phyloP scores from a whole-genome alignment of 2,113 vertebrate species.

The Brachyhypopomus occidentalis region DNA sequence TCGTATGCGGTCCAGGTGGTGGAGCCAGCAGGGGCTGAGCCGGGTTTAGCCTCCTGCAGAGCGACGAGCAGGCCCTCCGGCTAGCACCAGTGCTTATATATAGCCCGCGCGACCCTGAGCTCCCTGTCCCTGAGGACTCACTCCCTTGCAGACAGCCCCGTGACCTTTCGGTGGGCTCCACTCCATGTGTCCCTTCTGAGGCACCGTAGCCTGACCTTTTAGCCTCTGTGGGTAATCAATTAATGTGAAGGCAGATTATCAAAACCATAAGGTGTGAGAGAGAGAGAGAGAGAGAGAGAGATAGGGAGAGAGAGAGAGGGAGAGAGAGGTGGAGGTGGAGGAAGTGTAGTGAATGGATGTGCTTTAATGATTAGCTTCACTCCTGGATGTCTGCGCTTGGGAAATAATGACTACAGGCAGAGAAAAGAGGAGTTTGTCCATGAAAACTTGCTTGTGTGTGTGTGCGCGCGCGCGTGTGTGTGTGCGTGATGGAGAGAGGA shows the following conservation, averaged over 20 bases:
- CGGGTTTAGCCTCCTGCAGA: slow-evolving; percentile 58
- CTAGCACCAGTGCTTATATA: slow-evolving; percentile 69
- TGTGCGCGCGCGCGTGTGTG: not conserved
- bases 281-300: slow-evolving; percentile 40
- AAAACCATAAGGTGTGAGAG: slow-evolving; percentile 68
- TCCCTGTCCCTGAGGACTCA: slow-evolving; percentile 56
- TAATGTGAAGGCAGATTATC: slow-evolving; percentile 72
- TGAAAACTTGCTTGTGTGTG: slow-evolving; percentile 25
- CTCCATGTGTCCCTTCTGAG: slow-evolving; percentile 73
- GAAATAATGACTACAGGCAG: slow-evolving; percentile 23
- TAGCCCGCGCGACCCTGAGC: slow-evolving; percentile 69
- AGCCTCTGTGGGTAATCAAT: slow-evolving; percentile 77
- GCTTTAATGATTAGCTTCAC: slow-evolving; percentile 65
- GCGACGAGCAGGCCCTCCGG: slow-evolving; percentile 58
- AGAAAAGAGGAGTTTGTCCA: slow-evolving; percentile 12
- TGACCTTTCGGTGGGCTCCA: slow-evolving; percentile 70
- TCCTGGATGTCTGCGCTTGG: slow-evolving; percentile 20
- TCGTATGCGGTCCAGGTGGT: too few species aligned
- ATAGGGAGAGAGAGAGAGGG: slow-evolving; percentile 54
- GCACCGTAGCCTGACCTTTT: slow-evolving; percentile 76
- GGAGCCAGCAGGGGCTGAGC: not conserved
- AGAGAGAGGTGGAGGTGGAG: slow-evolving; percentile 7
- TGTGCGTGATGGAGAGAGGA: slow-evolving; percentile 5
- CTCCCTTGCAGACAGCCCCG: slow-evolving; percentile 63
- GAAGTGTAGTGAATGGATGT: slow-evolving; percentile 57